phyloP scores from a whole-genome alignment of 2,113 vertebrate genomes.

The Hippocampus zosterae region DNA sequence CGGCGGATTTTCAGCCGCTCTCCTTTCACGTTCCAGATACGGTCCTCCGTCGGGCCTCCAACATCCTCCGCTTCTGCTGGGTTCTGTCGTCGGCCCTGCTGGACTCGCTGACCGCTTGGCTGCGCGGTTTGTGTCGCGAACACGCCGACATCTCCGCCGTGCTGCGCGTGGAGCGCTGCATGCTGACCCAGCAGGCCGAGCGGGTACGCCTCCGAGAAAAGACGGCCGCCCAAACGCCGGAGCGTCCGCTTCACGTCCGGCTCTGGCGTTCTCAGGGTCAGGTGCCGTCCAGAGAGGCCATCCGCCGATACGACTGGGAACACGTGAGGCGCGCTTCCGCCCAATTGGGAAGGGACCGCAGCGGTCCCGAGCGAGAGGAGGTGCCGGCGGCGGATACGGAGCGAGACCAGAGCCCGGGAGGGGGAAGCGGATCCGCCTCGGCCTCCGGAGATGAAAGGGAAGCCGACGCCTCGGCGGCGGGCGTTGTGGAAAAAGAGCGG shows the following conservation, averaged over 20 bases:
- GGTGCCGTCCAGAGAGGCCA: constrained; percentile 88
- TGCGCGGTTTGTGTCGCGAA: constrained; percentile 91
- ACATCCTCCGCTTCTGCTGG: constrained; percentile 98
- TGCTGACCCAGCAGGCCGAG: constrained; percentile 97
- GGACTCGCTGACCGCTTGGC: constrained; percentile 92
- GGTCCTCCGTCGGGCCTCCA: constrained; percentile 94
- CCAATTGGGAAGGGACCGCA: constrained; percentile 74
- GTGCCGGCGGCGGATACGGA: not conserved
- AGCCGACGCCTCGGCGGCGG: constrained; percentile 26
- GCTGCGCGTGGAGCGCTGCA: constrained; percentile 91
- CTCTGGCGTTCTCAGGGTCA: constrained; percentile 77
- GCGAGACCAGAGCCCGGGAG: not conserved
- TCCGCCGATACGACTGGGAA: constrained; percentile 95
- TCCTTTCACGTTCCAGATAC: constrained; percentile 75
- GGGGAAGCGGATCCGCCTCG: not conserved
- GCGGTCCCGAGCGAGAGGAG: constrained; percentile 28
- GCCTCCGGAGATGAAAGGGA: constrained; percentile 6
- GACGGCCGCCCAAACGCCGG: not conserved
- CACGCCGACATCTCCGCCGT: constrained; percentile 97
- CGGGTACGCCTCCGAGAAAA: constrained; percentile 72
- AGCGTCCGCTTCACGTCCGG: not conserved
- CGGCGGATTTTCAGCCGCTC: no score
- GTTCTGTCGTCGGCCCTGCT: constrained; percentile 91
- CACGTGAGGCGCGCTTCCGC: constrained; percentile 89
- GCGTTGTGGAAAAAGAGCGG: constrained; percentile 5